Base-by-base conservation (phyloP, 2,888 invertebrate genomes). In the Chirona hameri region DNA sequence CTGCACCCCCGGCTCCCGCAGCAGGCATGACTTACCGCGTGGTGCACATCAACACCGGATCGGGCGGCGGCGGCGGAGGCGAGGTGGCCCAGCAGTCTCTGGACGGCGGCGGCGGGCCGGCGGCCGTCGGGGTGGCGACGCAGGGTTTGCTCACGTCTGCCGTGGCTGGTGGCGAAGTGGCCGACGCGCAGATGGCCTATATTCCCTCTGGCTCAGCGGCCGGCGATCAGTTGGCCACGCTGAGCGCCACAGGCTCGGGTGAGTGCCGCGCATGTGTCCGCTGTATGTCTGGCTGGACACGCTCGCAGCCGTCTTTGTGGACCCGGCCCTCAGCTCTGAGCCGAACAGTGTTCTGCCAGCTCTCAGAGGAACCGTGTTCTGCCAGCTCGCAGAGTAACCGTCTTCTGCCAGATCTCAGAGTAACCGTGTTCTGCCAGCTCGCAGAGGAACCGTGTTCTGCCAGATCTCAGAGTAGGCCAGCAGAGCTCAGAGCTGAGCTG, bases 21-120 rank as follows among this genome's bases (percentile, higher is more conserved):
- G 46, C 76, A 76, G 80, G 80, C 52, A 55, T 80, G 80, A 80
- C 80, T 14, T 80, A 80, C 52, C 80, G 80, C 52, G 80, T 80
- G 80, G 80, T 80, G 29, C 80, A 80, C 80, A 80, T 80, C 48
- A 80, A 80, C 80, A 52, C 80, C 18, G 48, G 15, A n/a, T 80
- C 80, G 48, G 52, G 80, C 80, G 80, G 80, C 48, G 27, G 52
- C 52, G 39, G 39, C n/a, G n/a, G n/a, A n/a, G 52, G 79, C 29
- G 80, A 48, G 76, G 76, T 76, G 76, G 76, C 46, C 0, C 76
- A 76, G 39, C 76, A 76, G 76, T 15, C 21, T 4, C 14, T 27
- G 39, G 39, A 31, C 15, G 72, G 31, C 76, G 27, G 24, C 39
- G 46, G 46, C 76, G 46, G 76, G n/a, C n/a, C 39, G 39, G 72